Percentiles rank a stretch among this genome's conserved stretches.
Conservation (phyloP, 2,113 vertebrate species). For the Proterorhinus semilunaris region DNA sequence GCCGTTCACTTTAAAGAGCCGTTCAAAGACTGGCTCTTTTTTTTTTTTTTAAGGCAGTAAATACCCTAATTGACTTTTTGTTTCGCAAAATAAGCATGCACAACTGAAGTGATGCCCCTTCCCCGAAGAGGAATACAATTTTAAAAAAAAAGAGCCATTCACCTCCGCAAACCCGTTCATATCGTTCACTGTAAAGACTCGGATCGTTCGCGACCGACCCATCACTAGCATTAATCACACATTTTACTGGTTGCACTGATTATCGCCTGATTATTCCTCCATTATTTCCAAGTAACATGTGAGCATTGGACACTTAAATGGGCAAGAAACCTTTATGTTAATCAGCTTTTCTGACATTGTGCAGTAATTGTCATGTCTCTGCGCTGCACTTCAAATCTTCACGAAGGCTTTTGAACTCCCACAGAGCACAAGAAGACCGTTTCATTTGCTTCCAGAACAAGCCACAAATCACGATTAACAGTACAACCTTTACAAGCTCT, state of each 20-base stretch:
- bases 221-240: neutral
- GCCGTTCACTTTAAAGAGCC: no score
- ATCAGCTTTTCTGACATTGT: slow-evolving; percentile 25
- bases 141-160: no score
- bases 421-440: neutral
- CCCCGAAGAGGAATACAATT: no score
- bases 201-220: neutral
- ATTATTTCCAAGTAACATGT: slow-evolving; percentile 46
- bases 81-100: no score
- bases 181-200: no score
- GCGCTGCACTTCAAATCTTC: slow-evolving; percentile 17
- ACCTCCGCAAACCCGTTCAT: no score
- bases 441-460: neutral
- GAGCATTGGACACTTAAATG: slow-evolving; percentile 50
- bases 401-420: neutral
- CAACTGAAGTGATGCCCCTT: no score
- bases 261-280: slow-evolving; percentile 22
- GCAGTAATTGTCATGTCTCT: slow-evolving; percentile 24
- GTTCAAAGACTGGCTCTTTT: no score
- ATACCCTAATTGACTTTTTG: no score
- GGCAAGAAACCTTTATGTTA: slow-evolving; percentile 44
- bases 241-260: slow-evolving; percentile 35
- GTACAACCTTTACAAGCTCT: neutral
- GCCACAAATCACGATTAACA: no score
- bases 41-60: no score